Base-by-base conservation (phyloP, 1,140 invertebrate species). In the Temnothorax longispinosus region DNA sequence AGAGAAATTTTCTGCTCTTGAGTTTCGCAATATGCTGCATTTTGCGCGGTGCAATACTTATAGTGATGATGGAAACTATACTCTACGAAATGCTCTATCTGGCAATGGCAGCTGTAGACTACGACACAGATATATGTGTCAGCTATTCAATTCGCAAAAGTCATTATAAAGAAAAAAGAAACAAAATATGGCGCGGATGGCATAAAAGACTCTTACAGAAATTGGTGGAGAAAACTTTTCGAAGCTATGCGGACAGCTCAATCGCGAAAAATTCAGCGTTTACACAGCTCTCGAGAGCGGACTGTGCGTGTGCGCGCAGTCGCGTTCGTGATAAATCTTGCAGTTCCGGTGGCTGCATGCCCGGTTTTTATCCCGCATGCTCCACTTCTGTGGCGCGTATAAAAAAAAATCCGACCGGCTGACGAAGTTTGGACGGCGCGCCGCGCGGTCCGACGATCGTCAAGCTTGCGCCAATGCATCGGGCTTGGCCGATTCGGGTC, bases 391-490 rank as follows among this genome's bases (percentile, higher is more conserved):
- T 50, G 35, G 38, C 58, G 4, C 21, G 10, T 74, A 72, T 74
- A 72, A 84, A 84, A 78, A 84, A 75, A 84, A 75, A 75, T 62
- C 11, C n/a, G n/a, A 81, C 50, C 64, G 62, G 52, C 75, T 80
- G 77, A 65, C 56, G 71, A 74, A 72, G 67, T 65, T 64, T 71
- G 32, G 38, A 54, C 58, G 65, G 64, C 38, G 15, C 41, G 11
- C 58, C 60, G 64, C 38, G 15, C 41, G 13, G 38, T 8, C 18
- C 27, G 27, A 32, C 69, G 54, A 76, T 71, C 88, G 56, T 47
- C 82, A 74, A 38, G 76, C 76, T 89, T 54, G 85, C 76, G 76
- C 88, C 88, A 89, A 89, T 64, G 58, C 75, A 62, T 41, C 5
- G 56, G 15, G n/a, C 21, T 27, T 15, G 11, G 1, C 15, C 18